Base-by-base conservation (phyloP, 2,888 invertebrate species). In the Atherix ibis region DNA sequence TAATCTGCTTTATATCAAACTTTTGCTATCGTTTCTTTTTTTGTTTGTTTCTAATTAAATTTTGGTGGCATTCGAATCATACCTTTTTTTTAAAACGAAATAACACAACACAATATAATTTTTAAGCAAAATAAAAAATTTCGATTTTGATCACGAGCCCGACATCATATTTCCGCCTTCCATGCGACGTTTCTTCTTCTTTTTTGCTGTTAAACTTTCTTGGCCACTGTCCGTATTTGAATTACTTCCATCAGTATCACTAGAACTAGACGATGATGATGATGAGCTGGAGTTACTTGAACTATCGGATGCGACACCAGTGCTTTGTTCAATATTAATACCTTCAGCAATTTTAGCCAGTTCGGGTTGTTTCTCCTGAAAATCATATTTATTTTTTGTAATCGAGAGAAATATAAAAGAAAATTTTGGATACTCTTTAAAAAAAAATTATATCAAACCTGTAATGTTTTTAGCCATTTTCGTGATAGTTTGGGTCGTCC, bases 401-500 rank as follows among this genome's bases (percentile, higher is more conserved):
- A 18, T n/a, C n/a, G n/a, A n/a, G n/a, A n/a, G n/a, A n/a, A n/a
- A n/a, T n/a, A n/a, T n/a, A n/a, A n/a, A n/a, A n/a, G n/a, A n/a
- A n/a, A n/a, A n/a, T n/a, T n/a, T n/a, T n/a, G n/a, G n/a, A n/a
- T n/a, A n/a, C n/a, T n/a, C n/a, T n/a, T n/a, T n/a, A n/a, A 17
- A 17, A 5, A 18, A 10, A 17, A 2, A 30, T 26, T 32, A 4
- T 9, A 28, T 17, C n/a, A 26, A 36, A 49, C 50, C 42, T 70
- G 68, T 31, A 77, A 58, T 25, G 71, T 67, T 52, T 71, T 73
- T 36, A 87, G 65, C 92, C 94, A 95, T 56, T 92, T 94, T 40
- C 78, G 78, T 4, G 95, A 92, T 22, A 98, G 66, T 61, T 97
- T 97, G 4, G 97, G 97, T 18, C 97, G 69, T 4, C 95, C 95